A percentile compares a stretch with the other conserved stretches of the same genome.
Conservation (phyloP, 37 sponge, comb jelly and placozoan species). For the Geodia barretti region DNA sequence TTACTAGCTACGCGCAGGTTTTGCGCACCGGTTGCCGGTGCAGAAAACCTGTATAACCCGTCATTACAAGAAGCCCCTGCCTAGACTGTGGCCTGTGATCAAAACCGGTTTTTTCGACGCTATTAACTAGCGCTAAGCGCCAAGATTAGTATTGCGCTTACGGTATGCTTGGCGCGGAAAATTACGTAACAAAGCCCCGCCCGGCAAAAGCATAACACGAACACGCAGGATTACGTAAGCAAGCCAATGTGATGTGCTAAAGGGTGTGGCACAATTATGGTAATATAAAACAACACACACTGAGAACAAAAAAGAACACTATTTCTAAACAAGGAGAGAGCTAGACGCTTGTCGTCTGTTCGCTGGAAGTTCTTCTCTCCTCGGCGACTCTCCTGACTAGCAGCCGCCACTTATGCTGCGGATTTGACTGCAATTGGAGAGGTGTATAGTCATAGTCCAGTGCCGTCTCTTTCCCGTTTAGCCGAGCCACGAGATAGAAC, state of each 20-base stretch:
- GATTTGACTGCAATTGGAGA: constrained; percentile 22
- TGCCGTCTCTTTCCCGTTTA: constrained; percentile 11
- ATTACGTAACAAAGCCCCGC: too few relatives aligned
- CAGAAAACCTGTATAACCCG: neutral
- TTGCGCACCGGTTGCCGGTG: neutral
- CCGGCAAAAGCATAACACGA: too few relatives aligned
- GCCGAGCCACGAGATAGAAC: constrained; percentile 54
- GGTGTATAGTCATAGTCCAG: constrained; percentile 27
- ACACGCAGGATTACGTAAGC: too few relatives aligned
- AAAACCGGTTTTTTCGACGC: neutral
- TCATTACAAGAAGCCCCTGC: too few relatives aligned
- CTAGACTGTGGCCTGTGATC: too few relatives aligned
- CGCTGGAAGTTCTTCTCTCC: neutral
- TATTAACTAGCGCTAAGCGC: neutral
- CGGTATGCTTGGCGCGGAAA: too few relatives aligned
- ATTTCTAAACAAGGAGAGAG: neutral
- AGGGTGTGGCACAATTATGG: too few relatives aligned
- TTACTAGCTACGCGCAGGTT: neutral
- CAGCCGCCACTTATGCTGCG: constrained; percentile 1
- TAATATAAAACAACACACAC: too few relatives aligned
- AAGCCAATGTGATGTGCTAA: too few relatives aligned
- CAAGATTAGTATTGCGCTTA: too few relatives aligned
- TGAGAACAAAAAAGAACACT: neutral
- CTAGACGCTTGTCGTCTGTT: constrained; percentile 45
- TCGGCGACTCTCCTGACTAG: constrained; percentile 36